Evolutionary conservation across 2,113 vertebrate species (phyloP), one percentile per base, ranked within the genome.

Genomic region (Pelusios castaneus): DNA sequence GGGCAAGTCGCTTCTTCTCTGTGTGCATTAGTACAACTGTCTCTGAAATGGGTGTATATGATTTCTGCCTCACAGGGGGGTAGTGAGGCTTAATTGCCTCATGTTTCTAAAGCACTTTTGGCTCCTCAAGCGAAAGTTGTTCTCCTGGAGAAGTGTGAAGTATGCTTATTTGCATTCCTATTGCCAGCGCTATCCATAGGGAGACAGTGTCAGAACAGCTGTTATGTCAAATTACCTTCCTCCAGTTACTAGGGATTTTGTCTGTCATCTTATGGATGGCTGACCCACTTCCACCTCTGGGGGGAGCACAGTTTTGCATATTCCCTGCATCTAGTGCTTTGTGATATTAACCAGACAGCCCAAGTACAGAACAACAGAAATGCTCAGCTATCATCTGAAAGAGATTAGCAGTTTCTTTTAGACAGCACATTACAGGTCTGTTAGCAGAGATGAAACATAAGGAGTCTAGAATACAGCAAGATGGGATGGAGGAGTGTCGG

Each of bases 151-250:
- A 90, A 97, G 97, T 82, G 91, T 90, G 92, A 73, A 95, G 94
- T 92, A 85, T 41, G 67, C 95, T 95, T 88, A 97, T 97, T 97
- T 97, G 96, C 97, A 97, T 97, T 96, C 97, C 96, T 96, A 97
- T 96, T 97, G 96, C 95, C 3, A 34, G 94, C 95, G 87, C 89
- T 95, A 96, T 97, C 97, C 96, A 93, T 93, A n/a, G 96, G 95
- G 97, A 97, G 93, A 95, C 95, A 97, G 96, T 96, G 96, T 97
- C 97, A 97, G 96, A 97, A 96, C 96, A 97, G 97, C 95, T 97
- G 96, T 97, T 97, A 97, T 96, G 94, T 97, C 97, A 97, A 95
- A 95, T 97, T 97, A 97, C 93, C 97, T 97, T 97, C 92, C 89
- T 95, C 80, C 90, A 93, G 93, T 80, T 96, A 95, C 95, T 91